These are phyloP conservation scores for Hemiscyllium ocellatum DNA, from an alignment of 2,113 vertebrate genomes.

Conservation along the genomic window DNA sequence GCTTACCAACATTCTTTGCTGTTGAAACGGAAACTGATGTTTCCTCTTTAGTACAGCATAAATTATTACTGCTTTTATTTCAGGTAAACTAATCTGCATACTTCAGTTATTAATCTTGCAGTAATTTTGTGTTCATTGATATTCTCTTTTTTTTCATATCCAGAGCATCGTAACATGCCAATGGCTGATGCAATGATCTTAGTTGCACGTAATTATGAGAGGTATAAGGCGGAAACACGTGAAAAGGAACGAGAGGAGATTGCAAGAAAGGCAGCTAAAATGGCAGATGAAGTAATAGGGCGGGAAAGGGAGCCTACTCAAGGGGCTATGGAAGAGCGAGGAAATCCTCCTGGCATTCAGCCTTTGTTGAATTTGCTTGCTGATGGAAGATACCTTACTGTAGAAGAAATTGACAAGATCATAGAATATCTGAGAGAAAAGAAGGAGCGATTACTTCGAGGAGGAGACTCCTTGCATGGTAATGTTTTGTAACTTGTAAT, in stretches of 20 bases:
- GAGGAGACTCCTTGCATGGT: slow-evolving; percentile 42
- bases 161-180: slow-evolving; percentile 97
- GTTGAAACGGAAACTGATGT: background rate
- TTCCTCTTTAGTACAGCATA: background rate
- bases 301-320: slow-evolving; percentile 69
- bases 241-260: slow-evolving; percentile 91
- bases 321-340: slow-evolving; percentile 41
- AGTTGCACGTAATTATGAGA: slow-evolving; percentile 83
- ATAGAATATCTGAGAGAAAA: slow-evolving; percentile 83
- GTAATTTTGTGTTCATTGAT: background rate
- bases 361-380: slow-evolving; percentile 65
- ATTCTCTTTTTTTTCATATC: background rate
- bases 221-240: slow-evolving; percentile 82
- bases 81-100: background rate
- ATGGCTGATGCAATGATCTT: slow-evolving; percentile 94
- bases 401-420: slow-evolving; percentile 79
- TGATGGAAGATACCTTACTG: slow-evolving; percentile 75
- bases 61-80: background rate
- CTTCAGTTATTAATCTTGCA: background rate
- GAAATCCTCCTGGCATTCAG: slow-evolving; percentile 59
- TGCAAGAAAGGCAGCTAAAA: slow-evolving; percentile 87
- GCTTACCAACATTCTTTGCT: background rate
- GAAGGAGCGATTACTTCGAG: slow-evolving; percentile 70
- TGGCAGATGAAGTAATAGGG: slow-evolving; percentile 85
- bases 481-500: background rate